Evolutionary conservation across 2,797 vertebrate genomes (phyloP).

Genomic region (Bovichtus variegatus): DNA sequence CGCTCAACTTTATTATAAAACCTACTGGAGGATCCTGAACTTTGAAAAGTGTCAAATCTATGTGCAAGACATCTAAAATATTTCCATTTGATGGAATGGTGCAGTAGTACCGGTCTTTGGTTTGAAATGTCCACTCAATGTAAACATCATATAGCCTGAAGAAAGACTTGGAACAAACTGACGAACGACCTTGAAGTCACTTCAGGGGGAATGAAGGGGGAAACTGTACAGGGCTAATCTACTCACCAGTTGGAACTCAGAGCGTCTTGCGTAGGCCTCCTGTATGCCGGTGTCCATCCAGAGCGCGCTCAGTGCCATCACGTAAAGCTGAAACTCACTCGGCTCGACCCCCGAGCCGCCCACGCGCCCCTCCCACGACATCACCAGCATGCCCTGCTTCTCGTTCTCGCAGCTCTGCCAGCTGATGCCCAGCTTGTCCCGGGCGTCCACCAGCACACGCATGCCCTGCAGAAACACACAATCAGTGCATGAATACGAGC

Average conservation of each 20-base stretch:
- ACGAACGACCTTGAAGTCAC: background rate
- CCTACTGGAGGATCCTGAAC: background rate
- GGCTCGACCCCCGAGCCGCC: conserved; percentile 92
- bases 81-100: background rate
- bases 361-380: conserved; percentile 94
- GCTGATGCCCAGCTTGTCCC: conserved; percentile 94
- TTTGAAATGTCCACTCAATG: too few species aligned
- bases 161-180: background rate
- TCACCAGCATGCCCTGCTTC: conserved; percentile 97
- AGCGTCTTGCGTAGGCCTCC: conserved; percentile 91
- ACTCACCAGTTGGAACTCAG: conserved; percentile 98
- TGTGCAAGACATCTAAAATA: background rate
- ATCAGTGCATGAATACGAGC: background rate
- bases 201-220: background rate
- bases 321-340: conserved; percentile 94
- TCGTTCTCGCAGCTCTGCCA: conserved; percentile 96
- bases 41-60: background rate
- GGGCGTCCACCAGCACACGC: conserved; percentile 94
- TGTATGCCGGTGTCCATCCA: conserved; percentile 93
- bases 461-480: conserved; percentile 86
- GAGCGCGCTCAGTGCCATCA: conserved; percentile 89
- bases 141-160: background rate
- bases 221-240: background rate
- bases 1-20: background rate
- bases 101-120: background rate